phyloP scores from a whole-genome alignment of 2,888 invertebrate genomes.

The Papilio demoleus region DNA sequence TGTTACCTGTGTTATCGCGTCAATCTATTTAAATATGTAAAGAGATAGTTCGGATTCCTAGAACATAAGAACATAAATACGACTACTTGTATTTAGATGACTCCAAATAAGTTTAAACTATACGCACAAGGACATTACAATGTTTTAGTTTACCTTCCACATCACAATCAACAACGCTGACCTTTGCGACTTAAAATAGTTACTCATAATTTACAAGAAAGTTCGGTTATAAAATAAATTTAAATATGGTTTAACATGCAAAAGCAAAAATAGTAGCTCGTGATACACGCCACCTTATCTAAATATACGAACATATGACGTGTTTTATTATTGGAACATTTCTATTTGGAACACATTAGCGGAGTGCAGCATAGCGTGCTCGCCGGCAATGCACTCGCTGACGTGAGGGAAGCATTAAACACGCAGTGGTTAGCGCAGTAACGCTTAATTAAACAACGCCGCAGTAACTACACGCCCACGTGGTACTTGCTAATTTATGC shows the following conservation, averaged over 20 bases:
- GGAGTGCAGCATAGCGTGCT: conserved; percentile 25
- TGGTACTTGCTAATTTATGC: neutral
- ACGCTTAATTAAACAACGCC: conserved; percentile 15
- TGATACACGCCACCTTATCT: neutral
- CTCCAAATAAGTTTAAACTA: too few relatives aligned
- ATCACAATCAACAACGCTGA: neutral
- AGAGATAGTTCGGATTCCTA: too few relatives aligned
- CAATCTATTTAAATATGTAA: neutral
- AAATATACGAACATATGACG: conserved; percentile 9
- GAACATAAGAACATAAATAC: too few relatives aligned
- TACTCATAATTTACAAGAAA: neutral
- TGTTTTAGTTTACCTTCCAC: too few relatives aligned
- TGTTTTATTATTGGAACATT: conserved; percentile 26
- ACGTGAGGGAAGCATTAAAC: conserved; percentile 16
- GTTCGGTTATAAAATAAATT: neutral
- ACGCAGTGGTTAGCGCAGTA: conserved; percentile 24
- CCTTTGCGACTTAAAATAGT: neutral
- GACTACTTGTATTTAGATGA: too few relatives aligned
- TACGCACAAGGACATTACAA: too few relatives aligned
- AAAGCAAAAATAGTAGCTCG: conserved; percentile 2
- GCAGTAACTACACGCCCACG: conserved; percentile 20
- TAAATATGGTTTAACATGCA: neutral
- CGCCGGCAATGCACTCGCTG: conserved; percentile 2
- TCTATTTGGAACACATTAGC: conserved; percentile 23
- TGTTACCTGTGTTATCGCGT: neutral